A percentile compares a stretch with the other conserved stretches of the same genome.
These are phyloP conservation scores for Hyperoodon ampullatus DNA, from an alignment of 2,113 vertebrate species.

Conservation along the genomic window DNA sequence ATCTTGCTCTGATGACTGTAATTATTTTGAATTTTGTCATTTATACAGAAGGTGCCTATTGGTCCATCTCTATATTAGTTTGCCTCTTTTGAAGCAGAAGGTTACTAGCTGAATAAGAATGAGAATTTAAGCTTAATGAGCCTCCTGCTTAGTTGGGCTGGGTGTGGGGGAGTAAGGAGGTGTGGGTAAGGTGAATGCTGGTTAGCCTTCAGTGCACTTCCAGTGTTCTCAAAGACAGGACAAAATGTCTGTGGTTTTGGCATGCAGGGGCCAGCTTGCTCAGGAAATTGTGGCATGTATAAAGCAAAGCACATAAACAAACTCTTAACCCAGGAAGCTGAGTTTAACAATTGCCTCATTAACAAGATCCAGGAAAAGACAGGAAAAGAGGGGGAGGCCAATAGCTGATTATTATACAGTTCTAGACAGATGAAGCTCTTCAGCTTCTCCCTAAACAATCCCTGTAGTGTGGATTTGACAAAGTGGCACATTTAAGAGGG, in stretches of 20 bases:
- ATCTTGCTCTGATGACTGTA: neutral
- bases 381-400: slow-evolving; percentile 77
- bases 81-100: neutral
- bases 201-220: neutral
- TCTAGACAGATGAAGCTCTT: slow-evolving; percentile 77
- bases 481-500: slow-evolving; percentile 79
- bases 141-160: neutral
- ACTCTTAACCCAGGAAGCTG: slow-evolving; percentile 70
- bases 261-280: slow-evolving; percentile 72
- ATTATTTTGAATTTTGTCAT: neutral
- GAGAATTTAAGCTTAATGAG: neutral
- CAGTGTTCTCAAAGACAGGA: slow-evolving; percentile 43
- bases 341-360: slow-evolving; percentile 76
- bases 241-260: slow-evolving; percentile 58
- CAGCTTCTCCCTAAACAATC: slow-evolving; percentile 72
- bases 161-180: neutral
- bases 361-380: slow-evolving; percentile 69
- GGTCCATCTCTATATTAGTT: neutral
- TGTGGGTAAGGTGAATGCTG: neutral
- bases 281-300: slow-evolving; percentile 72
- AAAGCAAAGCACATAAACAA: slow-evolving; percentile 75
- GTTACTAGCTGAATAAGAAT: neutral
- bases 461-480: slow-evolving; percentile 78
- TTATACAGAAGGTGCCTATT: neutral
- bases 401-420: slow-evolving; percentile 73